Base-by-base conservation (phyloP, 2,888 invertebrate genomes). In the Trichopoda pennipes region DNA sequence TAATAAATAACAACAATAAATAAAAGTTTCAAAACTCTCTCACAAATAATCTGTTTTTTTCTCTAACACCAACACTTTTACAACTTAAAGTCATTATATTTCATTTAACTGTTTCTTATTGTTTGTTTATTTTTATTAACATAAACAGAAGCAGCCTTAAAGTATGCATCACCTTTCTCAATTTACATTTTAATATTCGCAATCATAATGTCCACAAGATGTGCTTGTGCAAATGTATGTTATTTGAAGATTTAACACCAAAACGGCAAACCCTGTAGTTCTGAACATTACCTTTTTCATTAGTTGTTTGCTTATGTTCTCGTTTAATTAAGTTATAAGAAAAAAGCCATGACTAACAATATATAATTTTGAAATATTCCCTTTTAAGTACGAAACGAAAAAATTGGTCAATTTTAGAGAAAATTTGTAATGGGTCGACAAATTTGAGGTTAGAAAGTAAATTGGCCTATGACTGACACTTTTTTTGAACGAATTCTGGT, bases 11-110 rank as follows among this genome's bases (percentile, higher is more conserved):
- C 1, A 44, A 44, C 16, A 12, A 38, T 38, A 38, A 38, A 38
- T 14, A 44, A 44, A 44, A 44, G n/a, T 44, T 44, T 16, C 3
- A 44, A 44, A 44, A 44, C 42, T 44, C 0, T 44, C 42, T 44
- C 16, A 44, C 14, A n/a, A 16, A 44, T 14, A 4, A 16, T 3
- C 3, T n/a, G n/a, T n/a, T n/a, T n/a, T 14, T 28, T 44, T 16
- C 42, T n/a, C 6, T 44, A 4, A 6, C 42, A 44, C 42, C 14
- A 38, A 38, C 7, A 44, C 42, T 44, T n/a, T 14, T n/a, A n/a
- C n/a, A 44, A n/a, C 14, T n/a, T 16, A 14, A 16, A n/a, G 42
- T n/a, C 16, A 69, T 69, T 69, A 17, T 69, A 44, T 69, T 17
- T 16, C 16, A 23, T 44, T 69, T 56, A 69, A 56, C 42, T 14